Conservation (phyloP, 2,797 vertebrate genomes). For the Aphelocoma californica region DNA sequence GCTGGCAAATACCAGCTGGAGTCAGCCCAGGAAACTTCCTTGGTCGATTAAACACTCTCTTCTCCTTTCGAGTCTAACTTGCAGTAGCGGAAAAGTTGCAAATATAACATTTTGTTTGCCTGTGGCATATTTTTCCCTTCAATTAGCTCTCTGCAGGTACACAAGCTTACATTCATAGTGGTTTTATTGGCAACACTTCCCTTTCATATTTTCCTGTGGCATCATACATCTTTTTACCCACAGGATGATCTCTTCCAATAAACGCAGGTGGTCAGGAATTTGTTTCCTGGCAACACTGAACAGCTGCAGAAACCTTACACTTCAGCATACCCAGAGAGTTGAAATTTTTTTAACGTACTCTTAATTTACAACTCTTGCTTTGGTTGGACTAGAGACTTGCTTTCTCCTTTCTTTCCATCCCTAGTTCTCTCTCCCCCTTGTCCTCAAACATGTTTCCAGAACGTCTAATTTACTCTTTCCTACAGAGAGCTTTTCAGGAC, state of each 20-base stretch:
- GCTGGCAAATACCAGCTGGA: conserved; percentile 21
- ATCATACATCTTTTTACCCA: not conserved
- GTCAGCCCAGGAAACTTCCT: not conserved
- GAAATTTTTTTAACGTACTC: not conserved
- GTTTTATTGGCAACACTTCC: not conserved
- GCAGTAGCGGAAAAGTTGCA: not conserved
- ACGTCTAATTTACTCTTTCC: not conserved
- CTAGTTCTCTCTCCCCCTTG: not conserved
- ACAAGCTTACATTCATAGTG: not conserved
- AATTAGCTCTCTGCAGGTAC: not conserved
- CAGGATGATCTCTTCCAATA: conserved; percentile 8
- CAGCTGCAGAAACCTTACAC: conserved; percentile 16
- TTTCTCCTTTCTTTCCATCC: not conserved
- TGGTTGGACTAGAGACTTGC: conserved; percentile 13
- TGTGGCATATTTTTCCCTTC: not conserved
- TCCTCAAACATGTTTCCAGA: not conserved
- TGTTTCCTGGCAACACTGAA: conserved; percentile 27
- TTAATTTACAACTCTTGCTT: conserved; percentile 29
- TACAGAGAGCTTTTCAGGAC: not conserved
- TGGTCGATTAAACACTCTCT: not conserved
- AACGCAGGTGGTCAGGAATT: conserved; percentile 43
- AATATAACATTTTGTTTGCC: not conserved
- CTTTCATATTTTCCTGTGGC: not conserved
- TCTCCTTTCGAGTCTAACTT: not conserved
- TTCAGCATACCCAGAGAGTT: not conserved